Conservation (phyloP, 2,888 invertebrate species). For the Drosophila atripex region DNA sequence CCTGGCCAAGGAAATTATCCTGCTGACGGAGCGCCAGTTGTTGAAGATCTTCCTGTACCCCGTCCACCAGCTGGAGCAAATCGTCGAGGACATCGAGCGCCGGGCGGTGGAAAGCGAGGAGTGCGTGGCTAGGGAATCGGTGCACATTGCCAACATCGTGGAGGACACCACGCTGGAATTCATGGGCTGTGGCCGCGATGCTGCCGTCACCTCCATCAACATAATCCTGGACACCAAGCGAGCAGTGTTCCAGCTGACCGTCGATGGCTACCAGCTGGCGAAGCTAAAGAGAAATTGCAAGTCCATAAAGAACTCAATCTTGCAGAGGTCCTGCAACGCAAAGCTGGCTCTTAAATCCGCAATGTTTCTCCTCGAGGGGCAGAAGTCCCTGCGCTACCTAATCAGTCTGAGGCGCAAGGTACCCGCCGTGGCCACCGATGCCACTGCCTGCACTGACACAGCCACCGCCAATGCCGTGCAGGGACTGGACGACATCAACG, state of each 20-base stretch:
- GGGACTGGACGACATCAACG: constrained; percentile 27
- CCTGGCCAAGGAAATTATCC: constrained; percentile 16
- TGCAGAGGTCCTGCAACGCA: not conserved
- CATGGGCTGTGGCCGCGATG: constrained; percentile 27
- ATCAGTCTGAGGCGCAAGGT: constrained; percentile 20
- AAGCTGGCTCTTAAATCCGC: not conserved
- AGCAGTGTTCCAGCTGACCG: constrained; percentile 33
- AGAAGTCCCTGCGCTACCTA: constrained; percentile 21
- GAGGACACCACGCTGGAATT: constrained; percentile 22
- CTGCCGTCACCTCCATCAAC: constrained; percentile 29
- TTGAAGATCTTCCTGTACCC: constrained; percentile 40
- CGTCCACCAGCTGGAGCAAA: constrained; percentile 20
- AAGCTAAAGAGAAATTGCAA: constrained; percentile 3
- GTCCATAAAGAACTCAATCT: fast-evolving
- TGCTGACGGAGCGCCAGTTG: constrained; percentile 33
- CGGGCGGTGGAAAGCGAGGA: constrained; percentile 35
- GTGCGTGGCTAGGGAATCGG: constrained; percentile 27
- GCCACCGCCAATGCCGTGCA: constrained; percentile 32
- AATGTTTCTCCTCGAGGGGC: constrained; percentile 5
- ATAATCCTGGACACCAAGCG: constrained; percentile 23
- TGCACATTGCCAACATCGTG: constrained; percentile 14
- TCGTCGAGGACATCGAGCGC: constrained; percentile 31
- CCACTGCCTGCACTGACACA: constrained; percentile 26
- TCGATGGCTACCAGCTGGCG: constrained; percentile 13
- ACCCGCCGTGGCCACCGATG: constrained; percentile 40